Evolutionary conservation across 2,888 invertebrate genomes (phyloP).

Genomic region (Operophtera brumata): DNA sequence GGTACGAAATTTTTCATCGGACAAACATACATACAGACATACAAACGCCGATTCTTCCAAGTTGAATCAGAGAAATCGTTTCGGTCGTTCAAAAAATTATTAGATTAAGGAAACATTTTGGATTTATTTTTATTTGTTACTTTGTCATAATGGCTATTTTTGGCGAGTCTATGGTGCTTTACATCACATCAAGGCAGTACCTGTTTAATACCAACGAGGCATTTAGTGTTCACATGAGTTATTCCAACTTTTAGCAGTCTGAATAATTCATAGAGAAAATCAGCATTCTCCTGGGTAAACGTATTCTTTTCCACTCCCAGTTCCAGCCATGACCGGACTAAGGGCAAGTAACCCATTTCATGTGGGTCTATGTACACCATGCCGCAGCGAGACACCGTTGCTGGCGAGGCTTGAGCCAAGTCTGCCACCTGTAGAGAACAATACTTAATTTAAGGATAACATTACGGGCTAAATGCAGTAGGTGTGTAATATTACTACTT

Average conservation of each 20-base stretch:
- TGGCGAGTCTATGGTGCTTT: no score
- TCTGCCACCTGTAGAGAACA: constrained; percentile 82
- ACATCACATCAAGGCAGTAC: constrained; percentile 54
- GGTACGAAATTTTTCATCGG: no score
- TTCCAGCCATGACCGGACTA: constrained; percentile 88
- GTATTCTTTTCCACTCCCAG: constrained; percentile 72
- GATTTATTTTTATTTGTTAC: no score
- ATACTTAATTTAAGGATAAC: neutral
- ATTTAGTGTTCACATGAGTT: constrained; percentile 83
- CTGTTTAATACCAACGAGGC: constrained; percentile 87
- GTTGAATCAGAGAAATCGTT: no score
- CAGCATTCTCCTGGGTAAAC: constrained; percentile 79
- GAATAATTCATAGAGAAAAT: constrained; percentile 85
- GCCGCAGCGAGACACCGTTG: constrained; percentile 90
- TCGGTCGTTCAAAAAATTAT: no score
- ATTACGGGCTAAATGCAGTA: no score
- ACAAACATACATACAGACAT: no score
- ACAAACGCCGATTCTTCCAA: no score
- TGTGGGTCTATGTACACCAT: constrained; percentile 95
- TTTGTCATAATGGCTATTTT: no score
- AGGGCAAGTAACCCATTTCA: constrained; percentile 90
- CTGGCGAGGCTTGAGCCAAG: constrained; percentile 93
- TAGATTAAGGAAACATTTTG: no score
- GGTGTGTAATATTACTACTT: no score
- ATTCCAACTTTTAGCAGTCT: constrained; percentile 85